phyloP scores from a whole-genome alignment of 2,797 vertebrate genomes.

The Squalus acanthias region DNA sequence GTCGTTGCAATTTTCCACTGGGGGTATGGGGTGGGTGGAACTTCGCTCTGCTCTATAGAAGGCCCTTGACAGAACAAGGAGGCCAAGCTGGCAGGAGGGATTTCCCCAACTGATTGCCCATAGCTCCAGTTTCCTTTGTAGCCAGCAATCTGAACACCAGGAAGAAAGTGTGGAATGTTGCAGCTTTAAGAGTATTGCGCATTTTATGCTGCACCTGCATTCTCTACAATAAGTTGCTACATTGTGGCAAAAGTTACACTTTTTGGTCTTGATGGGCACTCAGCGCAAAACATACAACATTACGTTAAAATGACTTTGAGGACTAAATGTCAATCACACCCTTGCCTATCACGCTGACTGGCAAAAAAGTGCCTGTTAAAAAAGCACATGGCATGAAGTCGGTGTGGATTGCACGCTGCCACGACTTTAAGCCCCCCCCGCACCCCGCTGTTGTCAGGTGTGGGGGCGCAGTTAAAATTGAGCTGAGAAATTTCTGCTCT shows the following conservation, averaged over 20 bases:
- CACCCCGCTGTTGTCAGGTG: too few species aligned
- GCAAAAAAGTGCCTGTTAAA: not conserved
- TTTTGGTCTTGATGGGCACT: not conserved
- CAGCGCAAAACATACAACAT: not conserved
- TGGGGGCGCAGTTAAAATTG: too few species aligned
- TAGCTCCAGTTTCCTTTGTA: not conserved
- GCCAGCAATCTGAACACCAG: not conserved
- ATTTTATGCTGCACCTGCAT: not conserved
- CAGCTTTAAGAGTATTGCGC: not conserved
- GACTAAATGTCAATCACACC: not conserved
- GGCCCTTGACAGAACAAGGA: not conserved
- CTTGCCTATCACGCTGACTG: too few species aligned
- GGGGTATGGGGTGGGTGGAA: too few species aligned
- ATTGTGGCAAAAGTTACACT: not conserved
- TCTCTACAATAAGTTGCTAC: not conserved
- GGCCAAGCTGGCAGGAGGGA: not conserved
- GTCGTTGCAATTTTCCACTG: not conserved
- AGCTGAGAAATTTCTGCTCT: not conserved
- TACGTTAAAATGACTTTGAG: not conserved
- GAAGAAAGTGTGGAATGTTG: not conserved
- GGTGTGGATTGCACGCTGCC: not conserved
- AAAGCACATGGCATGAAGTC: not conserved
- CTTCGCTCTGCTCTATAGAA: not conserved
- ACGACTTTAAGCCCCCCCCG: not conserved
- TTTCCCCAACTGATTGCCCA: not conserved